Base-by-base conservation (phyloP, 2,797 vertebrate genomes). In the Leuciscus waleckii region DNA sequence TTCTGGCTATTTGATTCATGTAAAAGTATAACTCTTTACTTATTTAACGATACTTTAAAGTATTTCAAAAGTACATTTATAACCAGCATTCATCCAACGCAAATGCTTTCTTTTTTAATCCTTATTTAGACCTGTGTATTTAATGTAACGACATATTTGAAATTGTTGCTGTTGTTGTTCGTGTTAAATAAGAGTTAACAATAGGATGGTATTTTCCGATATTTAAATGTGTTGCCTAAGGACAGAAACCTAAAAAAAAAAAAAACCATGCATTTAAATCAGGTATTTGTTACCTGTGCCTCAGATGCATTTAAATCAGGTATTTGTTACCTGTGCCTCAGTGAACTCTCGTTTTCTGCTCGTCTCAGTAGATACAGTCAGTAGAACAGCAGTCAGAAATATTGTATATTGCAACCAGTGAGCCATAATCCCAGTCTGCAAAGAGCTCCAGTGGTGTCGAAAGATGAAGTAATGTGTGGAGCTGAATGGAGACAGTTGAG, bases 321-420 rank as follows among this genome's bases (percentile, higher is more conserved):
- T 14, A 8, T 49, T 26, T 75, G 86, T 89, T 87, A 96, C 95
- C 93, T 89, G 88, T 35, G 95, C 95, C 86, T 95, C 94, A 2
- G 90, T 73, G 10, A 93, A 89, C 68, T 95, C 93, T 23, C 69
- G 51, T 91, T 92, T 93, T 63, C 84, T 85, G 23, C 91, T 89
- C 84, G 94, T 87, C 69, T 90, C 93, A 11, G 90, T 89, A 46
- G 92, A 81, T 0, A 88, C 90, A 49, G 29, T 29, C 29, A 84
- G 82, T 85, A 51, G 79, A 76, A 85, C 61, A 16, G 92, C 85
- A 69, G 91, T 37, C 56, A 90, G 82, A n/a, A 94, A 63, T 83
- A 93, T 51, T 16, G 75, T n/a, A 74, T 93, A 84, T 69, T 87
- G 89, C 54, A 86, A 61, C 21, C 68, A 82, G 19, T 73, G 39